Base-by-base conservation (phyloP, 2,797 vertebrate genomes). In the Amniataba percoides region DNA sequence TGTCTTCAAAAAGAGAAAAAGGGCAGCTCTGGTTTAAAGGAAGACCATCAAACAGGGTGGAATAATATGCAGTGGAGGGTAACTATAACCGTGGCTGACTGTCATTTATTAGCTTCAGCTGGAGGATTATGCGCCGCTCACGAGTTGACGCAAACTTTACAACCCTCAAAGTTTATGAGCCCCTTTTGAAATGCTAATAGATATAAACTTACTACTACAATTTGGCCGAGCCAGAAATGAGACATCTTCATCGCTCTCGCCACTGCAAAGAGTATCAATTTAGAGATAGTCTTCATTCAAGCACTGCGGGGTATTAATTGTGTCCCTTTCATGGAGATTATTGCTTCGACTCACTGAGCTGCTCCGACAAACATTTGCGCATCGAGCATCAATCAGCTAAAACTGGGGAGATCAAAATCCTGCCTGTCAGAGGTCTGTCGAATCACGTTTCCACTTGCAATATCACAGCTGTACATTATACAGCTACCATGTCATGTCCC, bases 241-340 rank as follows among this genome's bases (percentile, higher is more conserved):
- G 6, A 13, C 2, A 0, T 10, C 57, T 53, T 25, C 7, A n/a
- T 42, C n/a, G 18, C 23, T 42, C 16, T 13, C 8, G 45, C 36
- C 31, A 7, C 0, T 14, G 46, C 21, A 59, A 39, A 71, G 53
- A 61, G 6, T 7, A 45, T 48, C 36, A 53, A 43, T 73, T 69
- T 68, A 10, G 23, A 80, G 58, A 63, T 45, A 52, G 15, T 55
- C 43, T 55, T 73, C 27, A 63, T 62, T 67, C n/a, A 34, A 66
- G 51, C 77, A 49, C 45, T 48, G 64, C 18, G 27, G 70, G 74
- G 48, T 52, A 45, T 59, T 43, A 73, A 77, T 27, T 43, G 18
- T 3, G 3, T 60, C 31, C 39, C 67, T 53, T 74, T 84, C n/a
- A 55, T 67, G 19, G 66, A 63, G 23, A 43, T 21, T 61, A 49